A percentile compares a stretch with the other conserved stretches of the same genome.
Conservation (phyloP, 2,888 invertebrate genomes). For the Tetanocera ferruginea region DNA sequence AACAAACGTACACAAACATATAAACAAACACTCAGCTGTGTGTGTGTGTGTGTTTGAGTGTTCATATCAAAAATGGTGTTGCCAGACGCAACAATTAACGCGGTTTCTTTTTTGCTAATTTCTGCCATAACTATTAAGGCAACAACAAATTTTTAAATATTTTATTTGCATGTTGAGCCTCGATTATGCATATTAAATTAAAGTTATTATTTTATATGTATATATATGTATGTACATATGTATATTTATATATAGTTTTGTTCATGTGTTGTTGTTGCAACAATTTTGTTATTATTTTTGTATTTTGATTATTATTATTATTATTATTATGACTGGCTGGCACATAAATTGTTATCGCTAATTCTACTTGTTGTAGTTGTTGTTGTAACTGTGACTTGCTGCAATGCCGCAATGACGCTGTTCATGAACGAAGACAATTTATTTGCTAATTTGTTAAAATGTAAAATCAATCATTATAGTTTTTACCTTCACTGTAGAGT, state of each 20-base stretch:
- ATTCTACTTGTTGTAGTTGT: background rate
- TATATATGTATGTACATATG: background rate
- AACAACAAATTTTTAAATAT: slow-evolving; percentile 35
- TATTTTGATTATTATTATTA: background rate
- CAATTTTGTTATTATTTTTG: background rate
- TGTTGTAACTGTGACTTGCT: background rate
- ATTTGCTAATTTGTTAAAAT: too few relatives aligned
- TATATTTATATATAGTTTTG: background rate
- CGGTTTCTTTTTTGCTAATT: background rate
- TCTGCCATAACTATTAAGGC: slow-evolving; percentile 1
- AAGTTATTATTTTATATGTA: slow-evolving; percentile 19
- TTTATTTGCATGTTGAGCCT: slow-evolving; percentile 25
- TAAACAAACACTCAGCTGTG: slow-evolving; percentile 34
- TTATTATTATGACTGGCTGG: background rate
- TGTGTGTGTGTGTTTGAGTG: slow-evolving; percentile 6
- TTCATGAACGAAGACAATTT: too few relatives aligned
- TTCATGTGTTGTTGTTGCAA: background rate
- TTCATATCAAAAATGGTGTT: background rate
- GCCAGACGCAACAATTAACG: slow-evolving; percentile 7
- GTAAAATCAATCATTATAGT: too few relatives aligned
- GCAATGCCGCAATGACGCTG: background rate
- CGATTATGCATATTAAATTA: slow-evolving; percentile 34
- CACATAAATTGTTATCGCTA: background rate
- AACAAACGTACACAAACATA: slow-evolving; percentile 34
- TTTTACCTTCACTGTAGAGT: too few relatives aligned